A percentile compares a stretch with the other conserved stretches of the same genome.
Conservation (phyloP, 2,797 vertebrate species). For the Fringilla coelebs region DNA sequence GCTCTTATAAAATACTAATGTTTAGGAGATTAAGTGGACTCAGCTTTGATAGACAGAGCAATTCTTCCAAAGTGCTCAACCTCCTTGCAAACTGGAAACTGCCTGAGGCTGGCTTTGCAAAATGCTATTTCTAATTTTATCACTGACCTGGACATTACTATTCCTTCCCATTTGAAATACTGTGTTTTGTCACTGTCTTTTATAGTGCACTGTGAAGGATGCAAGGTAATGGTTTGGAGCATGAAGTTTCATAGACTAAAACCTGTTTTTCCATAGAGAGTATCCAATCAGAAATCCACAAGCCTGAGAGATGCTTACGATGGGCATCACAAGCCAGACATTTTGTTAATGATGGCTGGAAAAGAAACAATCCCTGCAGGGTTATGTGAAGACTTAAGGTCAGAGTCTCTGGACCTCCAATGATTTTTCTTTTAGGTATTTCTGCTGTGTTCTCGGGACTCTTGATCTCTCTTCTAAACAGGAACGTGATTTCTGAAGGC, state of each 20-base stretch:
- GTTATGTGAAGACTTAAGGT: background rate
- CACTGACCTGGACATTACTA: background rate
- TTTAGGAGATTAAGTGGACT: constrained; percentile 67
- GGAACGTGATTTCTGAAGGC: background rate
- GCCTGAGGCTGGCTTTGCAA: constrained; percentile 26
- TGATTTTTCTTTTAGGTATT: background rate
- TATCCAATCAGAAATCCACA: background rate
- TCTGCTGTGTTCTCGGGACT: background rate
- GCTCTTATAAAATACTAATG: constrained; percentile 61
- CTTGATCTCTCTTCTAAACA: background rate
- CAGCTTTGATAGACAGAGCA: constrained; percentile 56
- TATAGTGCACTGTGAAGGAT: background rate
- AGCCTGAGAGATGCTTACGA: background rate
- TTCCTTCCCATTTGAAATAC: background rate
- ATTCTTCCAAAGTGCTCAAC: constrained; percentile 57
- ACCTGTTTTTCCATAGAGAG: background rate
- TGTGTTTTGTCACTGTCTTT: background rate
- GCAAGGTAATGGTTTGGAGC: background rate
- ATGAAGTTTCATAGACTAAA: background rate
- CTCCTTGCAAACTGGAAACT: constrained; percentile 34
- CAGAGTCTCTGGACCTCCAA: background rate
- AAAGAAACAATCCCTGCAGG: background rate
- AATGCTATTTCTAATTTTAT: constrained; percentile 48
- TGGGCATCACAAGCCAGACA: background rate
- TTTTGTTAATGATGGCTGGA: background rate